Percentiles rank a stretch among this genome's conserved stretches.
These are phyloP conservation scores for Tenebrosternarchus preto DNA, from an alignment of 2,113 vertebrate species.

Conservation along the genomic window DNA sequence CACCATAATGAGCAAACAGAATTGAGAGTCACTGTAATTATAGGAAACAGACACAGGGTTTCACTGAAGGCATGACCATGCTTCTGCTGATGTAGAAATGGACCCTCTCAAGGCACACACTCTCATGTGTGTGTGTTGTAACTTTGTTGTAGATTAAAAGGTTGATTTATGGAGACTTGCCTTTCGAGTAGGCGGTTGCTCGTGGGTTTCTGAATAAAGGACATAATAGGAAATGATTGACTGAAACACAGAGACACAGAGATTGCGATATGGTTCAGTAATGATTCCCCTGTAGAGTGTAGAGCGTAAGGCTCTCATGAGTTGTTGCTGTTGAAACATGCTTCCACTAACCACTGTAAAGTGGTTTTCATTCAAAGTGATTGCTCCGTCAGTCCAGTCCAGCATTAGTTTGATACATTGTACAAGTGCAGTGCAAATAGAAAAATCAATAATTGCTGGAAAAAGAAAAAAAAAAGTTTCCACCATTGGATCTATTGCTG, in stretches of 20 bases:
- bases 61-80: background rate
- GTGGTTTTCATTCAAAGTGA: background rate
- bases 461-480: background rate
- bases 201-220: background rate
- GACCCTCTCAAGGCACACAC: no score
- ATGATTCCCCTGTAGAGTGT: background rate
- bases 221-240: background rate
- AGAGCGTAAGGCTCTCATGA: background rate
- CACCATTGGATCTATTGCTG: background rate
- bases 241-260: background rate
- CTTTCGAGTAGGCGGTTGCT: background rate
- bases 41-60: background rate
- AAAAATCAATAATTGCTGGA: no score
- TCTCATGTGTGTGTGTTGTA: no score
- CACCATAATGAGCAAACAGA: background rate
- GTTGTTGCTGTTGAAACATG: background rate
- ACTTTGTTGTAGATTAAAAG: background rate
- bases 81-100: background rate
- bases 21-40: background rate
- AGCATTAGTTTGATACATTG: background rate
- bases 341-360: background rate
- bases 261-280: background rate
- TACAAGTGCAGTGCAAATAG: background rate
- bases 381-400: background rate
- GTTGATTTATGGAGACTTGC: background rate